A percentile compares a stretch with the other conserved stretches of the same genome.
phyloP scores from a whole-genome alignment of 2,797 vertebrate species.

The Characodon lateralis region DNA sequence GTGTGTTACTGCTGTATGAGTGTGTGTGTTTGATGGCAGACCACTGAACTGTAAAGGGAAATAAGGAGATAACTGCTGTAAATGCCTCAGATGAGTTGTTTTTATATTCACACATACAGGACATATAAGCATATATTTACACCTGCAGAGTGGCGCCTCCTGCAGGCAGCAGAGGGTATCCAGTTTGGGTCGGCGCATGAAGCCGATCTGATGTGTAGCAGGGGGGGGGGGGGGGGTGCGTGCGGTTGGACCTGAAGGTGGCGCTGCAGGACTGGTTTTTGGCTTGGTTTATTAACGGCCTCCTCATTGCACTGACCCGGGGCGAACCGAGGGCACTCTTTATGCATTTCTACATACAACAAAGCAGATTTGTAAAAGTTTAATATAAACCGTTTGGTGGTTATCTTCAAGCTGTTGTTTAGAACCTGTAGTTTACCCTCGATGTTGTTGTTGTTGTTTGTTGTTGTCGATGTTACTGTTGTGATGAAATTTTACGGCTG shows the following conservation, averaged over 20 bases:
- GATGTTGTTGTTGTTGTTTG: constrained; percentile 66
- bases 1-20: constrained; percentile 55
- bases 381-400: constrained; percentile 87
- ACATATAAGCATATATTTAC: constrained; percentile 83
- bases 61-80: constrained; percentile 93
- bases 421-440: constrained; percentile 75
- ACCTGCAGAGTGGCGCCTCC: constrained; percentile 78
- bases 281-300: constrained; percentile 65
- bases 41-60: constrained; percentile 91
- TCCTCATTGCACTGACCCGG: constrained; percentile 80
- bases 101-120: constrained; percentile 83
- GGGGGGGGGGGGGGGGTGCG: constrained; percentile 11
- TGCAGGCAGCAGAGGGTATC: constrained; percentile 71
- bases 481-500: constrained; percentile 74
- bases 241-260: not conserved
- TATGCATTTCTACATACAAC: constrained; percentile 87
- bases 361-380: constrained; percentile 88
- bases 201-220: constrained; percentile 61
- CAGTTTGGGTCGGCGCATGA: constrained; percentile 22
- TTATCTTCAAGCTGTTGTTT: constrained; percentile 78
- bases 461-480: constrained; percentile 76
- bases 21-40: constrained; percentile 78
- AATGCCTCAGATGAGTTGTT: constrained; percentile 88
- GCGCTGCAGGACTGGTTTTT: constrained; percentile 21
- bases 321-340: constrained; percentile 82